A percentile compares a stretch with the other conserved stretches of the same genome.
Conservation (phyloP, 2,888 invertebrate species). For the Dynastes tityus region DNA sequence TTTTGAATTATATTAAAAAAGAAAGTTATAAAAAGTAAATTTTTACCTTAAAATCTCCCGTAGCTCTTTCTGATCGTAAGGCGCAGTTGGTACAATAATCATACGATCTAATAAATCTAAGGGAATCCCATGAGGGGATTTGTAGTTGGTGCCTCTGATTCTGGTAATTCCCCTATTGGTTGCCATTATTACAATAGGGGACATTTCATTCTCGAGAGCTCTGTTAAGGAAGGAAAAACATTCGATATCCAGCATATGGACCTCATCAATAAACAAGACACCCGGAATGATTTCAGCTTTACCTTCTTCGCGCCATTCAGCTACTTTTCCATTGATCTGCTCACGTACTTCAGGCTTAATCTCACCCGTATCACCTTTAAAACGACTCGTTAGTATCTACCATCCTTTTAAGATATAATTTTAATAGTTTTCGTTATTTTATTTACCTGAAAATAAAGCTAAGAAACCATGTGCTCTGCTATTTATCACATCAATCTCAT, state of each 20-base stretch:
- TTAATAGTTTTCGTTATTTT: background rate
- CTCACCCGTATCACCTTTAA: conserved; percentile 96
- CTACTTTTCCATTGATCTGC: conserved; percentile 94
- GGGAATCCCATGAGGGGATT: conserved; percentile 97
- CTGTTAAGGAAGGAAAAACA: conserved; percentile 99
- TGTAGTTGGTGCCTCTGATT: conserved; percentile 95
- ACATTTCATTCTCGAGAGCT: conserved; percentile 96
- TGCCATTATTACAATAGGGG: conserved; percentile 98
- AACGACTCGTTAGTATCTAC: conserved; percentile 20
- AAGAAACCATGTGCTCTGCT: conserved; percentile 98
- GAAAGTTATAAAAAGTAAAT: background rate
- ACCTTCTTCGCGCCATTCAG: conserved; percentile 99
- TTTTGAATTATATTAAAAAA: background rate
- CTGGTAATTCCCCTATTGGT: conserved; percentile 96
- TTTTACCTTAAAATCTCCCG: conserved; percentile 86
- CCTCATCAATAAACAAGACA: conserved; percentile 97
- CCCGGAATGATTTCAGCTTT: conserved; percentile 99
- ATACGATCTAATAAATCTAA: conserved; percentile 95
- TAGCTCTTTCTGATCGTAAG: conserved; percentile 91
- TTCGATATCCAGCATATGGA: conserved; percentile 99
- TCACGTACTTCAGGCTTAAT: conserved; percentile 98
- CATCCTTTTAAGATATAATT: background rate
- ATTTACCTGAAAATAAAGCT: conserved; percentile 91
- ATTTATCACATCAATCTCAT: conserved; percentile 99
- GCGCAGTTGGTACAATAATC: conserved; percentile 93